Conservation (phyloP, 1,140 invertebrate species). For the Lordiphosa collinella region DNA sequence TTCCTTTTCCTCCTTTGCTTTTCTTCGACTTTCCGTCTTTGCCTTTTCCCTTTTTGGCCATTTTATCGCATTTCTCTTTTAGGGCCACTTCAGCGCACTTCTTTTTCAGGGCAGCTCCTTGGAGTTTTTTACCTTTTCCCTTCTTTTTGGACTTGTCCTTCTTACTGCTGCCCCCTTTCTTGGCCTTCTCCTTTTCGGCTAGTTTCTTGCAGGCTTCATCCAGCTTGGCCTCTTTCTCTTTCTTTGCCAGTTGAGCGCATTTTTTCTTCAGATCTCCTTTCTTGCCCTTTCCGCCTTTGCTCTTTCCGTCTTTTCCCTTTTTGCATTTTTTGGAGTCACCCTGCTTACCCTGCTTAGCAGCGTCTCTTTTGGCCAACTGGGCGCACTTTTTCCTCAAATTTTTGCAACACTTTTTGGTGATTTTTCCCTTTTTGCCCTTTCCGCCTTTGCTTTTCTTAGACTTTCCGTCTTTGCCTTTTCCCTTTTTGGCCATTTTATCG, state of each 20-base stretch:
- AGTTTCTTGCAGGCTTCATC: slow-evolving; percentile 2
- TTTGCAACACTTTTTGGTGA: no score
- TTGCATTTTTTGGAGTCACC: no score
- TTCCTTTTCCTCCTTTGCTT: neutral
- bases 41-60: neutral
- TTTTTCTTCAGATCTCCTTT: no score
- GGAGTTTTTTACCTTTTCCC: neutral
- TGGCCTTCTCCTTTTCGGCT: slow-evolving; percentile 9
- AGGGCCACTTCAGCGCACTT: neutral
- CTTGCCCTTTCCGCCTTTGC: neutral
- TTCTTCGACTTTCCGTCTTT: neutral
- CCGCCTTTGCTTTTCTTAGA: neutral
- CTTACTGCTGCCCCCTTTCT: no score
- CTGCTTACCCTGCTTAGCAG: no score
- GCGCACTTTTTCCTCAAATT: no score
- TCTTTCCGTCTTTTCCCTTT: slow-evolving; percentile 2
- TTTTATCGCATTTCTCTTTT: neutral
- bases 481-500: neutral
- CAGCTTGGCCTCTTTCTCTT: neutral
- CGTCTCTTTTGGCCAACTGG: no score
- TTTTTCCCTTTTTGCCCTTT: no score
- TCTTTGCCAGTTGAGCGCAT: neutral
- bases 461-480: neutral
- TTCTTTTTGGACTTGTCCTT: neutral
- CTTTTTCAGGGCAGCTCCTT: neutral